phyloP scores from a whole-genome alignment of 2,888 invertebrate species.

The Cheilosia vernalis region DNA sequence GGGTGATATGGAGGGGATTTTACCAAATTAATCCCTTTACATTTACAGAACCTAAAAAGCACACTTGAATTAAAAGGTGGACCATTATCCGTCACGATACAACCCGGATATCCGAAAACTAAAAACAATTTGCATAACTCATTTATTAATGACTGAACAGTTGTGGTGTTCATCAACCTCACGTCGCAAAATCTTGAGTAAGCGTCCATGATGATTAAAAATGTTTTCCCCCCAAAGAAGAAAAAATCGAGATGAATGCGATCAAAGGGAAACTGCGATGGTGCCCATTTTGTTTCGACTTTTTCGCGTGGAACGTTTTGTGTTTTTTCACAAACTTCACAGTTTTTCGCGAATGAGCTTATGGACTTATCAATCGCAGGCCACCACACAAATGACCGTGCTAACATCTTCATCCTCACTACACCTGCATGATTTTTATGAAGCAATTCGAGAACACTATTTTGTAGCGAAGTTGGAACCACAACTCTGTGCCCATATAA shows the following conservation, averaged over 20 bases:
- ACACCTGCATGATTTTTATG: neutral
- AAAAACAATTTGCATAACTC: neutral
- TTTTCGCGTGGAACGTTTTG: constrained; percentile 28
- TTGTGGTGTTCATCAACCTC: constrained; percentile 14
- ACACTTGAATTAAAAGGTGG: constrained; percentile 21
- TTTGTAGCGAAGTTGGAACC: constrained; percentile 4
- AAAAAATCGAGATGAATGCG: constrained; percentile 13
- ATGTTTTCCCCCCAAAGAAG: constrained; percentile 32
- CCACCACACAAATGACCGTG: constrained; percentile 37
- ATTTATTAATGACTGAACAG: constrained; percentile 2
- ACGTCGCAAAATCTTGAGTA: constrained; percentile 27
- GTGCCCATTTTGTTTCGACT: constrained; percentile 26
- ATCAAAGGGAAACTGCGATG: constrained; percentile 21
- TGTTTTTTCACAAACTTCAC: constrained; percentile 21
- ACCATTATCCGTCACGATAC: constrained; percentile 26
- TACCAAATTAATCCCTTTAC: constrained; percentile 14
- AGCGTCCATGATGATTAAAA: constrained; percentile 28
- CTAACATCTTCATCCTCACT: constrained; percentile 36
- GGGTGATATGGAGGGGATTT: constrained; percentile 6
- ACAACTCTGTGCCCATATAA: constrained; percentile 28
- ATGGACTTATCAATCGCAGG: constrained; percentile 13
- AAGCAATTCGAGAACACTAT: neutral
- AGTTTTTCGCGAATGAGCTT: neutral
- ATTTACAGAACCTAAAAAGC: constrained; percentile 11
- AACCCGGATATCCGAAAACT: too few species aligned